These are phyloP conservation scores for Nothoprocta perdicaria DNA, from an alignment of 2,113 vertebrate species.

Conservation along the genomic window DNA sequence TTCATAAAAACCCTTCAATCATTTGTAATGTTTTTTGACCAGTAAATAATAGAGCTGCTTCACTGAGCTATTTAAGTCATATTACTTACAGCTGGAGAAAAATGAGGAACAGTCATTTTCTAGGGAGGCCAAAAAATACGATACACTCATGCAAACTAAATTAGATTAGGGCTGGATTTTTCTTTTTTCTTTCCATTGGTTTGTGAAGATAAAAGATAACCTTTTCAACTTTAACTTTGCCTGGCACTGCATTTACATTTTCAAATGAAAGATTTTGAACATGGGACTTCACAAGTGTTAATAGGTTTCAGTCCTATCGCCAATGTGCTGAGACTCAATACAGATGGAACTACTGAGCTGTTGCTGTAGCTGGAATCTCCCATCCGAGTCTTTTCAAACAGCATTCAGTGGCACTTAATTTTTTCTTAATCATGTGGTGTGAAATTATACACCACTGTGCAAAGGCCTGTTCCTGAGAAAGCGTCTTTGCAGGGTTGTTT, in stretches of 20 bases:
- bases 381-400: not conserved
- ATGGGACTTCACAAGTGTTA: not conserved
- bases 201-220: conserved; percentile 63
- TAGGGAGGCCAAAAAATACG: conserved; percentile 18
- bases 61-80: conserved; percentile 67
- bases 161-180: conserved; percentile 32
- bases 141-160: conserved; percentile 42
- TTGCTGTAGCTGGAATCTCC: not conserved
- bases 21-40: conserved; percentile 69
- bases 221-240: conserved; percentile 40
- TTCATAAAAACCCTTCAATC: conserved; percentile 66
- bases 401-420: not conserved
- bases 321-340: not conserved
- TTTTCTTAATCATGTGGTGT: not conserved
- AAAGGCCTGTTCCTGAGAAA: not conserved
- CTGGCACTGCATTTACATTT: conserved; percentile 10
- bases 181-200: not conserved
- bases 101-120: conserved; percentile 65
- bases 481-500: not conserved
- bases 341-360: conserved; percentile 44
- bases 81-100: conserved; percentile 74
- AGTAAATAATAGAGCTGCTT: conserved; percentile 66
- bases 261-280: conserved; percentile 7
- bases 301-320: conserved; percentile 13
- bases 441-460: not conserved